Evolutionary conservation across 2,113 vertebrate genomes (phyloP).

Genomic region (Hemicordylus capensis): DNA sequence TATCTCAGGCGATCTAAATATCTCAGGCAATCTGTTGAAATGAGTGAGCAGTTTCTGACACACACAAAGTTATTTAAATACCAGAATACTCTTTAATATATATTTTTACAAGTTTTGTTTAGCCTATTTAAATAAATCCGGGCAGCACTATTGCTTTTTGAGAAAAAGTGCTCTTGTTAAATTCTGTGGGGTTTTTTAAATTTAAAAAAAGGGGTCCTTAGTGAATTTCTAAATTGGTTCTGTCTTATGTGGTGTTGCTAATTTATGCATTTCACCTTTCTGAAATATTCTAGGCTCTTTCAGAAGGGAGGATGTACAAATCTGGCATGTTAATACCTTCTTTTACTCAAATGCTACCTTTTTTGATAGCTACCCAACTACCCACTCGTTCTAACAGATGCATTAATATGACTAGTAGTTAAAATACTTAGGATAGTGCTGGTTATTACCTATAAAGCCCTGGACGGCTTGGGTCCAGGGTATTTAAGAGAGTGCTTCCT

Average conservation of each 20-base stretch:
- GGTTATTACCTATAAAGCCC: no score
- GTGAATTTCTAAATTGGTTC: slow-evolving; percentile 48
- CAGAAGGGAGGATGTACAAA: background rate
- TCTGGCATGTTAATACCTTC: background rate
- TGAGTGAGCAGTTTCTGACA: background rate
- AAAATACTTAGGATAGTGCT: background rate
- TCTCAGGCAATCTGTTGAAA: background rate
- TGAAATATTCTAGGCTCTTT: slow-evolving; percentile 14
- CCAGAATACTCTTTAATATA: background rate
- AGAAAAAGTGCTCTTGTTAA: no score
- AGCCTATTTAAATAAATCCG: slow-evolving; percentile 31
- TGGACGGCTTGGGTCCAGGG: no score
- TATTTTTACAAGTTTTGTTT: background rate
- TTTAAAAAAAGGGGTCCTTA: slow-evolving; percentile 2
- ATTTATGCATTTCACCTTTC: slow-evolving; percentile 25
- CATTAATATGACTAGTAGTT: background rate
- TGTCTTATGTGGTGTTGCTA: slow-evolving; percentile 43
- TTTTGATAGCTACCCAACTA: background rate
- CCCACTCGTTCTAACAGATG: background rate
- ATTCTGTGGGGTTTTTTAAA: no score
- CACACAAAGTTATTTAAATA: background rate
- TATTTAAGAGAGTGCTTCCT: no score
- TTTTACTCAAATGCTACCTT: background rate
- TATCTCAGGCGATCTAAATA: background rate
- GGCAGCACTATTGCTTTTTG: background rate